A percentile compares a stretch with the other conserved stretches of the same genome.
Conservation (phyloP, 30 jellyfish, hydroid and myxozoan genomes). For the Pseudorhiza aurosa region DNA sequence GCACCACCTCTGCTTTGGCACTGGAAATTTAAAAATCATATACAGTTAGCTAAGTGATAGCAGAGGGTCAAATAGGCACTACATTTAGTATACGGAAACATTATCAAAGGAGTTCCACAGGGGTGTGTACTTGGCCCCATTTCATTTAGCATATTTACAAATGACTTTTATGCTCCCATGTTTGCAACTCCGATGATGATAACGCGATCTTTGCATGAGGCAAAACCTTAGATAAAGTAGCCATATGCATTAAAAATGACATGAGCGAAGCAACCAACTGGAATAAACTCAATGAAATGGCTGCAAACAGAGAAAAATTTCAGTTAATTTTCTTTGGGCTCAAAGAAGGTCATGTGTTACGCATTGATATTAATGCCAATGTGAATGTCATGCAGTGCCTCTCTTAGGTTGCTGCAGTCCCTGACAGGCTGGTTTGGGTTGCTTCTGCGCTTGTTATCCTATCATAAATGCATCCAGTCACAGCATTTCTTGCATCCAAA, state of each 20-base stretch:
- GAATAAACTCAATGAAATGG: slow-evolving; percentile 48
- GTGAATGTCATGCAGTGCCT: no score
- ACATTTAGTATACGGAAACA: slow-evolving; percentile 23
- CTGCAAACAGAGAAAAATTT: slow-evolving; percentile 26
- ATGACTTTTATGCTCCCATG: slow-evolving; percentile 47
- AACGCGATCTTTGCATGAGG: slow-evolving; percentile 54
- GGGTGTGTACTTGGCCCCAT: slow-evolving; percentile 20
- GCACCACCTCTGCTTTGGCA: no score
- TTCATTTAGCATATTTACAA: not conserved
- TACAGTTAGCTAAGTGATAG: slow-evolving; percentile 40
- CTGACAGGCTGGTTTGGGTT: no score
- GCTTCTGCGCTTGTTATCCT: no score
- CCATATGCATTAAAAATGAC: slow-evolving; percentile 33
- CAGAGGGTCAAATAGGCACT: slow-evolving; percentile 36
- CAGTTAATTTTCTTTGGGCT: slow-evolving; percentile 24
- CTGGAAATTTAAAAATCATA: slow-evolving; percentile 12
- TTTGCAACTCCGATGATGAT: slow-evolving; percentile 53
- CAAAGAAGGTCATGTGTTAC: slow-evolving; percentile 16
- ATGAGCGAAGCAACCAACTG: slow-evolving; percentile 50
- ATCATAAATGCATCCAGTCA: no score
- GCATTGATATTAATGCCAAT: slow-evolving; percentile 30
- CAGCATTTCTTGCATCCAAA: no score
- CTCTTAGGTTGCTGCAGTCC: no score
- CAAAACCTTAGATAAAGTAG: slow-evolving; percentile 53
- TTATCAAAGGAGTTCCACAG: slow-evolving; percentile 45